A percentile compares a stretch with the other conserved stretches of the same genome.
Conservation (phyloP, 53 echinoderm and acorn worm species). For the Paracentrotus lividus region DNA sequence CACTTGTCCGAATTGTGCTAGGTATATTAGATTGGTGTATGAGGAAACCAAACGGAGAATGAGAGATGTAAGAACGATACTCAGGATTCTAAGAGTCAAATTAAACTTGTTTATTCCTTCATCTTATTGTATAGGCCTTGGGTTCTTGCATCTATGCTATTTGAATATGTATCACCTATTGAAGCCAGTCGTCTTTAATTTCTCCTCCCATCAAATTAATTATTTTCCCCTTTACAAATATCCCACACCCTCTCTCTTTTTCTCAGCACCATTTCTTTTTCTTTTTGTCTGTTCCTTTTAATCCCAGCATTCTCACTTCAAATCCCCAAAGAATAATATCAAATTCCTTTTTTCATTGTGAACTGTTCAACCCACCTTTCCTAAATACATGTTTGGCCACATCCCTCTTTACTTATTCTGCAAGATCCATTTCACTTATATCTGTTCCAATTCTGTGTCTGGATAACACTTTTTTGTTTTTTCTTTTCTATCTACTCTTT, state of each 20-base stretch:
- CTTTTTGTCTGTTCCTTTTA: neutral
- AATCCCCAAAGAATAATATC: neutral
- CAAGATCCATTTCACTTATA: neutral
- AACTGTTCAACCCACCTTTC: neutral
- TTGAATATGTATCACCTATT: constrained; percentile 2
- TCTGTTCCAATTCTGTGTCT: neutral
- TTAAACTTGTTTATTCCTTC: neutral
- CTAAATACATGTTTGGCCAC: neutral
- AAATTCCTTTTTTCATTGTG: neutral
- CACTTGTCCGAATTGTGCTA: neutral
- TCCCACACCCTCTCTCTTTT: neutral
- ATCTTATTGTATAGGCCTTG: neutral
- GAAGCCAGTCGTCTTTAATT: neutral
- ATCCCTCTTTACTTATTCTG: neutral
- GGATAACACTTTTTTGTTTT: neutral
- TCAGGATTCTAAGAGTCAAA: neutral
- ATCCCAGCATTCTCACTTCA: neutral
- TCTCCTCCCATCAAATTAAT: neutral
- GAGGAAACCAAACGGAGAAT: neutral
- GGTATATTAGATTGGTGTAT: neutral
- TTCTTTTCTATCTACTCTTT: neutral
- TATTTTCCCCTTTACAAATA: neutral
- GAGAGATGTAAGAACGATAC: neutral
- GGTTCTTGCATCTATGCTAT: neutral
- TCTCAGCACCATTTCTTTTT: neutral